Percentiles rank a stretch among this genome's conserved stretches.
Conservation (phyloP, 2,797 vertebrate species). For the Gadopsis marmoratus region DNA sequence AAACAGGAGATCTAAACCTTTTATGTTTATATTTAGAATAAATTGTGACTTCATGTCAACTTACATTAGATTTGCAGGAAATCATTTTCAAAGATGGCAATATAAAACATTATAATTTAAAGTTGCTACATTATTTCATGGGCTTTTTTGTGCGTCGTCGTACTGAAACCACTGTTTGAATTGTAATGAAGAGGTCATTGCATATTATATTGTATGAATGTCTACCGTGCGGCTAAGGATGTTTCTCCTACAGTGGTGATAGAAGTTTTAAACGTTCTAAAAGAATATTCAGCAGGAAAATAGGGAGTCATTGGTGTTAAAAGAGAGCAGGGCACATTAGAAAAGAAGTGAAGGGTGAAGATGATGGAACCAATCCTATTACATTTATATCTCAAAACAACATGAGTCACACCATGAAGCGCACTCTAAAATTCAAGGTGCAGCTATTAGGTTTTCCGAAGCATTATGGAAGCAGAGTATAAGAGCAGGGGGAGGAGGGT, state of each 20-base stretch:
- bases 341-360: constrained; percentile 13
- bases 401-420: constrained; percentile 19
- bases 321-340: constrained; percentile 20
- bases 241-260: background rate
- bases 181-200: background rate
- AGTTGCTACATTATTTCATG: background rate
- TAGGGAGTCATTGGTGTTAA: background rate
- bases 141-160: background rate
- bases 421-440: constrained; percentile 20
- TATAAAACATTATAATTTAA: background rate
- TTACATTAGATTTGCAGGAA: background rate
- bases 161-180: background rate
- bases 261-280: background rate
- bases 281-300: constrained; percentile 6
- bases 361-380: constrained; percentile 25
- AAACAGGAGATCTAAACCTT: background rate
- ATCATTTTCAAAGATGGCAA: background rate
- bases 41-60: background rate
- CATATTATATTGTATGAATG: background rate
- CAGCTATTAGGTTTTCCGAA: constrained; percentile 11
- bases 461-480: background rate
- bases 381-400: constrained; percentile 18
- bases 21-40: background rate
- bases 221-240: background rate
- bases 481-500: background rate